Conservation (phyloP, 2,797 vertebrate genomes). For the Salarias fasciatus region DNA sequence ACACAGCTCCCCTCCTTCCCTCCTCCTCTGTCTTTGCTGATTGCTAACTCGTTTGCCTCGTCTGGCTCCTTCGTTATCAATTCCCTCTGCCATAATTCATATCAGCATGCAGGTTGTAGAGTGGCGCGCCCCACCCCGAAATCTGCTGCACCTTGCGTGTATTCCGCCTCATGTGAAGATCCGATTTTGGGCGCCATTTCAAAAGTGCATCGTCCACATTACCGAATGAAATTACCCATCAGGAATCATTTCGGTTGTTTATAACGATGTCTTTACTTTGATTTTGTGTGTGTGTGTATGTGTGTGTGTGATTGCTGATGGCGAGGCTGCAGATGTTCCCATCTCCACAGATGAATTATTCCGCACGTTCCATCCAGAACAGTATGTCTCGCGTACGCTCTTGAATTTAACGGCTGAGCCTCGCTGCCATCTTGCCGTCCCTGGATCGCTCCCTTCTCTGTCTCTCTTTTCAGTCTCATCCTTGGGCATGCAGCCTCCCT, state of each 20-base stretch:
- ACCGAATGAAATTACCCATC: slow-evolving; percentile 16
- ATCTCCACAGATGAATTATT: slow-evolving; percentile 50
- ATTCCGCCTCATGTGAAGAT: neutral
- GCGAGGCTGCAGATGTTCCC: slow-evolving; percentile 43
- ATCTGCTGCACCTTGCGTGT: neutral
- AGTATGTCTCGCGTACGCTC: slow-evolving; percentile 12
- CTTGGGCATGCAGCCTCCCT: slow-evolving; percentile 63
- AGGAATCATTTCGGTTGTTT: slow-evolving; percentile 39
- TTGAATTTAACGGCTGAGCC: slow-evolving; percentile 43
- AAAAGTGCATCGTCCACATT: slow-evolving; percentile 19
- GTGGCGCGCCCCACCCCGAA: neutral
- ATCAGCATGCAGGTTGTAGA: slow-evolving; percentile 18
- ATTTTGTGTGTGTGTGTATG: neutral
- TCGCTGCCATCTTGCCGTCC: slow-evolving; percentile 67
- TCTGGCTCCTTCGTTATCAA: slow-evolving; percentile 44
- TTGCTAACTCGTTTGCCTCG: slow-evolving; percentile 55
- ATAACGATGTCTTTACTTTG: slow-evolving; percentile 29
- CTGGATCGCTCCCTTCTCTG: slow-evolving; percentile 26
- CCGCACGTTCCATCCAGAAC: slow-evolving; percentile 18
- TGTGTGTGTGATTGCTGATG: slow-evolving; percentile 25
- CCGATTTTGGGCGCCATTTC: slow-evolving; percentile 9
- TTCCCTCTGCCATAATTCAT: slow-evolving; percentile 40
- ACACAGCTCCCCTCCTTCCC: slow-evolving; percentile 66
- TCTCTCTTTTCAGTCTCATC: slow-evolving; percentile 63
- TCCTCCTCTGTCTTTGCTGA: slow-evolving; percentile 60